phyloP scores from a whole-genome alignment of 2,888 invertebrate species.

The Pollenia griseotomentosa region DNA sequence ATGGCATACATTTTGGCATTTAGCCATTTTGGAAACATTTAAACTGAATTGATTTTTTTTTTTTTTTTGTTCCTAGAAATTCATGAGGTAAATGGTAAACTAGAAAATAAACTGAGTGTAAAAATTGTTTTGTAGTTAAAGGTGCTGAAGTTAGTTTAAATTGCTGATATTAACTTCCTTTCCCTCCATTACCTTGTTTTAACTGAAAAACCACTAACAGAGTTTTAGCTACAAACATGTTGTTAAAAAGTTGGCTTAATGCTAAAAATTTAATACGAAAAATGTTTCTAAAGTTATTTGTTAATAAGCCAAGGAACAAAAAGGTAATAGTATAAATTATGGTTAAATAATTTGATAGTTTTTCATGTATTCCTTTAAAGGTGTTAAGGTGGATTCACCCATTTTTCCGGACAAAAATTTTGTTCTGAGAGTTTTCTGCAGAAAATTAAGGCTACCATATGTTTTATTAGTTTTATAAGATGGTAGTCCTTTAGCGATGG shows the following conservation, averaged over 20 bases:
- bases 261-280: not conserved
- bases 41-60: conserved; percentile 65
- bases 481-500: too few species aligned
- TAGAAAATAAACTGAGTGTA: conserved; percentile 30
- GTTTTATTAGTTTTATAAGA: too few species aligned
- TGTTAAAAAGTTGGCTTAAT: not conserved
- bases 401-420: too few species aligned
- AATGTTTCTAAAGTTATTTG: not conserved
- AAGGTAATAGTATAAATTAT: conserved; percentile 18
- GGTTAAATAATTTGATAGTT: conserved; percentile 18
- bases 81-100: conserved; percentile 37
- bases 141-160: conserved; percentile 58
- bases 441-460: too few species aligned
- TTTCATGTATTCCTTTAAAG: not conserved
- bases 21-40: conserved; percentile 65
- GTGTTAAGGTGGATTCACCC: not conserved
- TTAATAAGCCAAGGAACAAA: conserved; percentile 8
- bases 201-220: conserved; percentile 48
- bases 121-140: conserved; percentile 50
- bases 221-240: conserved; percentile 21
- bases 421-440: too few species aligned
- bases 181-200: not conserved
- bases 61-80: conserved; percentile 17
- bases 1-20: conserved; percentile 63
- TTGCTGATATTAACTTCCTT: conserved; percentile 20